Conservation (phyloP, 2,888 invertebrate genomes). For the Tanypteryx hageni region DNA sequence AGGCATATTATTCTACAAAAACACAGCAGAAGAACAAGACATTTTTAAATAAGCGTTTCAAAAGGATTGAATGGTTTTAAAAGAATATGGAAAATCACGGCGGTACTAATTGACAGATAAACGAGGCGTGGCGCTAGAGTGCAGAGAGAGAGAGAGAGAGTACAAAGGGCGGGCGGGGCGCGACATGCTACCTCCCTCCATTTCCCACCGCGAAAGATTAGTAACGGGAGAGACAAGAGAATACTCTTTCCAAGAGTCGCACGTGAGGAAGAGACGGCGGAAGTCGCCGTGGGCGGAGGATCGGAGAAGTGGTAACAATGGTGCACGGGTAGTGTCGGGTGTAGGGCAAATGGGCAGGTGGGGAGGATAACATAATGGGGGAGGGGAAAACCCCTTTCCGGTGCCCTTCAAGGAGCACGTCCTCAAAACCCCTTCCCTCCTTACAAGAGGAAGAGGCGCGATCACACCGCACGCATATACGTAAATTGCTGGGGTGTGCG, state of each 20-base stretch:
- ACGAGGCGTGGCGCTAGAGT: too few relatives aligned
- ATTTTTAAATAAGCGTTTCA: too few relatives aligned
- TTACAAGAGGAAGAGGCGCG: too few relatives aligned
- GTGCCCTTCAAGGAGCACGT: neutral
- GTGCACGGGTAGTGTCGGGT: neutral
- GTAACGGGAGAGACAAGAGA: neutral
- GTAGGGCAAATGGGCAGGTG: neutral
- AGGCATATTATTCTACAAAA: too few relatives aligned
- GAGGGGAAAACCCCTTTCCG: neutral
- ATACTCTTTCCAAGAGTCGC: too few relatives aligned
- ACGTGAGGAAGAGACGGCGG: slow-evolving; percentile 8
- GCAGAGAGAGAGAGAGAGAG: neutral
- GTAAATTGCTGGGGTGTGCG: too few relatives aligned
- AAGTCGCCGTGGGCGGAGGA: neutral
- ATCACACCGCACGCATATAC: too few relatives aligned
- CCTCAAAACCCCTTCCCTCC: too few relatives aligned
- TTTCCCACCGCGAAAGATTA: neutral
- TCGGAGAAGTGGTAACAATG: slow-evolving; percentile 10
- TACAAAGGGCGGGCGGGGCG: neutral
- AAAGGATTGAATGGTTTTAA: too few relatives aligned
- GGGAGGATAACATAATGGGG: neutral
- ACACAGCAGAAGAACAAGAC: too few relatives aligned
- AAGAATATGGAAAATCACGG: too few relatives aligned
- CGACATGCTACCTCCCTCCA: neutral
- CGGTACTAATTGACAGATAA: too few relatives aligned